These are phyloP conservation scores for Drosophila ficusphila DNA, from an alignment of 1,140 invertebrate species.

Conservation along the genomic window DNA sequence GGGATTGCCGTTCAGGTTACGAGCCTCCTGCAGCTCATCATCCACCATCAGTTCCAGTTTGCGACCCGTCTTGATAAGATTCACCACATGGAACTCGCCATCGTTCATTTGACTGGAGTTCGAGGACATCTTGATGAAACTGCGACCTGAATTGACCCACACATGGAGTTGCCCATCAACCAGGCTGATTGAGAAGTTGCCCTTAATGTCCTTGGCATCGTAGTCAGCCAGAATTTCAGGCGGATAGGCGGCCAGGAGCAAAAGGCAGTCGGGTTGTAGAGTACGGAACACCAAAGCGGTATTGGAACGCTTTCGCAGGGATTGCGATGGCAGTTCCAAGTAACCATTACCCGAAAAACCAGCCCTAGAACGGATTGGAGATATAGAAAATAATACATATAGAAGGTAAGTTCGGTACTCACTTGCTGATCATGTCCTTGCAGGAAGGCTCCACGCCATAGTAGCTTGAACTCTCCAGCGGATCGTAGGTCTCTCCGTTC, in stretches of 20 bases:
- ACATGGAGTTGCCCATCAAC: constrained; percentile 88
- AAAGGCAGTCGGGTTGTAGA: constrained; percentile 88
- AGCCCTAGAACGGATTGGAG: constrained; percentile 83
- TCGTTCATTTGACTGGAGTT: constrained; percentile 87
- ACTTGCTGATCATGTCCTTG: constrained; percentile 87
- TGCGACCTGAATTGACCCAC: constrained; percentile 88
- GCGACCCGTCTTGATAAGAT: constrained; percentile 85
- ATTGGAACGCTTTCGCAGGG: constrained; percentile 87
- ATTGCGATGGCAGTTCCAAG: constrained; percentile 89
- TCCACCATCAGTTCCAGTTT: constrained; percentile 89
- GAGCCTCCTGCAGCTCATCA: constrained; percentile 86
- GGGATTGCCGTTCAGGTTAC: constrained; percentile 85
- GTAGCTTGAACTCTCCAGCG: constrained; percentile 87
- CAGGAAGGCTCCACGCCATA: constrained; percentile 92
- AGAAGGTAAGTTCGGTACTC: constrained; percentile 25
- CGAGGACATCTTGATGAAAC: constrained; percentile 86
- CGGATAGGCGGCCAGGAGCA: constrained; percentile 90
- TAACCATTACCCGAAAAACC: constrained; percentile 92
- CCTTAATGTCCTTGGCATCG: constrained; percentile 83
- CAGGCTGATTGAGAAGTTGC: constrained; percentile 89
- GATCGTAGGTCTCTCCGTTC: constrained; percentile 87
- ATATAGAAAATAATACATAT: background rate
- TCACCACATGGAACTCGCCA: constrained; percentile 87
- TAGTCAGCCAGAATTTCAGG: constrained; percentile 85
- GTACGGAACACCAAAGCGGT: constrained; percentile 93